Conservation (phyloP, 1,140 invertebrate genomes). For the Medauroidea extradentata region DNA sequence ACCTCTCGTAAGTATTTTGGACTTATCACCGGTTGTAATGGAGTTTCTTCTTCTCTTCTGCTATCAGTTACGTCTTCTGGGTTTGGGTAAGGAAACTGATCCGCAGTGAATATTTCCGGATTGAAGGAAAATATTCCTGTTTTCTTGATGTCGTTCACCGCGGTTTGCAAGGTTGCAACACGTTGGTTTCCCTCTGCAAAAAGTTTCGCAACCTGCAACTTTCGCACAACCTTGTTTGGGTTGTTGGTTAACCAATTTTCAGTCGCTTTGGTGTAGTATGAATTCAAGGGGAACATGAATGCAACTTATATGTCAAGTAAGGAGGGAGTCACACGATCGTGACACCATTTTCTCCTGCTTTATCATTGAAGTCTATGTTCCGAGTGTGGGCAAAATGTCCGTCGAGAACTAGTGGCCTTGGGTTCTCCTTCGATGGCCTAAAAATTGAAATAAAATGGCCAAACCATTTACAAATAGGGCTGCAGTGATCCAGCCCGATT, state of each 20-base stretch:
- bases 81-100: no score
- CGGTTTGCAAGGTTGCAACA: conserved; percentile 36
- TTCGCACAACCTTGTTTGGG: conserved; percentile 9
- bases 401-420: conserved; percentile 38
- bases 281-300: conserved; percentile 39
- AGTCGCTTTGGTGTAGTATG: conserved; percentile 29
- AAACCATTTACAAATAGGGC: conserved; percentile 37
- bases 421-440: conserved; percentile 22
- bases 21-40: no score
- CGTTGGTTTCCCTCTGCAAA: conserved; percentile 34
- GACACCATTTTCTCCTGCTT: conserved; percentile 21
- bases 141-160: conserved; percentile 38
- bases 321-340: conserved; percentile 32
- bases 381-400: conserved; percentile 38
- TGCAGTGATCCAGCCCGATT: conserved; percentile 34
- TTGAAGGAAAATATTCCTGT: conserved; percentile 39
- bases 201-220: conserved; percentile 32
- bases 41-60: no score
- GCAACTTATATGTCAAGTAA: conserved; percentile 33
- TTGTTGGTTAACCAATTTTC: conserved; percentile 5
- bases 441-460: conserved; percentile 29
- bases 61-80: no score
- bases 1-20: no score
- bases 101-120: not conserved
- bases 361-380: conserved; percentile 36